Evolutionary conservation across 2,888 invertebrate species (phyloP).

Genomic region (Sarcophaga subvicina): DNA sequence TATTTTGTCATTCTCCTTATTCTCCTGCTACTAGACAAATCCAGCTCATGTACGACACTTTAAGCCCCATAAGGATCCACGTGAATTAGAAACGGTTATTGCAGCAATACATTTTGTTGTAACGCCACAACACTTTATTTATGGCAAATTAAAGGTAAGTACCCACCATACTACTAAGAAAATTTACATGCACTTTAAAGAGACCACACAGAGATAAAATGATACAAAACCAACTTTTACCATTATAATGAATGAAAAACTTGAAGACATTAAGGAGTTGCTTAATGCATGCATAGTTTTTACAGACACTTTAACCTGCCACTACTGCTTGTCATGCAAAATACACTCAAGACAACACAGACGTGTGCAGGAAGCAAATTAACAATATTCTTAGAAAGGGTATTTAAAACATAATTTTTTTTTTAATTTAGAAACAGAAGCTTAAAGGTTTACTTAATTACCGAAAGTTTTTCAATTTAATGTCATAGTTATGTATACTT

Average conservation of each 20-base stretch:
- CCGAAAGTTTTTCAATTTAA: too few species aligned
- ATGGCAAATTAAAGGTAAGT: slow-evolving; percentile 82
- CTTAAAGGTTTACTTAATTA: too few species aligned
- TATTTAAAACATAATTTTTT: too few species aligned
- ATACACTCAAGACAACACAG: too few species aligned
- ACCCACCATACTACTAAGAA: slow-evolving; percentile 19
- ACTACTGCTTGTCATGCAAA: too few species aligned
- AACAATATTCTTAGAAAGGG: too few species aligned
- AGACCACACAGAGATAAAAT: slow-evolving; percentile 17
- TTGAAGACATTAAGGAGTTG: slow-evolving; percentile 45
- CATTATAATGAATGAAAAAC: slow-evolving; percentile 42
- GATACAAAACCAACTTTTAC: slow-evolving; percentile 16
- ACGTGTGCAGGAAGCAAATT: too few species aligned
- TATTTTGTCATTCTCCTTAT: slow-evolving; percentile 39
- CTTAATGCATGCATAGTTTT: too few species aligned
- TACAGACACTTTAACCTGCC: too few species aligned
- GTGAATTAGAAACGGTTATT: slow-evolving; percentile 81
- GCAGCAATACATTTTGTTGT: slow-evolving; percentile 83
- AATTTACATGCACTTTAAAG: slow-evolving; percentile 46
- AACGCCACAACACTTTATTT: slow-evolving; percentile 82
- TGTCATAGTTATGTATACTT: too few species aligned
- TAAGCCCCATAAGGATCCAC: slow-evolving; percentile 74
- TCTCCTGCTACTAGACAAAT: slow-evolving; percentile 72
- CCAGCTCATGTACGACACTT: slow-evolving; percentile 76
- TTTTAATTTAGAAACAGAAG: too few species aligned